Evolutionary conservation across 1,140 invertebrate species (phyloP).

Genomic region (Gonioctena quinquepunctata): DNA sequence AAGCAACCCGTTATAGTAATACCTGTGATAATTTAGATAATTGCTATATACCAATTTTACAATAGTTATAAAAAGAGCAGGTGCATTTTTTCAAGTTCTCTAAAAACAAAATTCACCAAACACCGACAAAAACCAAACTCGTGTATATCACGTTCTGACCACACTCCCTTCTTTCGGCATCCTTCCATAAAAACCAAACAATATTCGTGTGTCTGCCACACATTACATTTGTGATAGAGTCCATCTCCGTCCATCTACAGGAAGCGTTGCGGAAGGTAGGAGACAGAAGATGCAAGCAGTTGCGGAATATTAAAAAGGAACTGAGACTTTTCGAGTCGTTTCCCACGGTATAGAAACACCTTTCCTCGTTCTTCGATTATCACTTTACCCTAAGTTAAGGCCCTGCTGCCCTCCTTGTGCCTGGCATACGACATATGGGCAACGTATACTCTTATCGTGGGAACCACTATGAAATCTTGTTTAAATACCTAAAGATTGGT

Average conservation of each 20-base stretch:
- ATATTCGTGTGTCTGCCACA: conserved; percentile 26
- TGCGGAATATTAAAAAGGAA: conserved; percentile 26
- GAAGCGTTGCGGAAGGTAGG: not conserved
- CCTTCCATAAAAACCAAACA: conserved; percentile 19
- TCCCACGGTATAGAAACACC: conserved; percentile 33
- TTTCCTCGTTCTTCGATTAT: conserved; percentile 37
- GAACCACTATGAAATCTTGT: conserved; percentile 27
- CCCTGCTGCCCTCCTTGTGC: conserved; percentile 25
- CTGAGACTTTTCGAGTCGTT: conserved; percentile 9
- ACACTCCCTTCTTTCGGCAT: conserved; percentile 16
- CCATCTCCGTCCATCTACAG: not conserved
- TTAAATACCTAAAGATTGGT: conserved; percentile 30
- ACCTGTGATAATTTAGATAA: too few relatives aligned
- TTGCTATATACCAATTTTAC: too few relatives aligned
- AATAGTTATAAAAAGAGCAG: not conserved
- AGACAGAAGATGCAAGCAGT: not conserved
- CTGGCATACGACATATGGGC: conserved; percentile 35
- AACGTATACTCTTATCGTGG: conserved; percentile 35
- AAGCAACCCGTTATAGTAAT: too few relatives aligned
- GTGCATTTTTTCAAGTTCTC: not conserved
- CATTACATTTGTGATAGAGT: conserved; percentile 12
- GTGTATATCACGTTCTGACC: conserved; percentile 27
- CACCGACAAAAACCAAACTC: not conserved
- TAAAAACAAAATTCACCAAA: not conserved
- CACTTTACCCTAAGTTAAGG: too few relatives aligned